Percentiles rank a stretch among this genome's conserved stretches.
Conservation (phyloP, 2,797 vertebrate species). For the Catamblyrhynchus diadema region DNA sequence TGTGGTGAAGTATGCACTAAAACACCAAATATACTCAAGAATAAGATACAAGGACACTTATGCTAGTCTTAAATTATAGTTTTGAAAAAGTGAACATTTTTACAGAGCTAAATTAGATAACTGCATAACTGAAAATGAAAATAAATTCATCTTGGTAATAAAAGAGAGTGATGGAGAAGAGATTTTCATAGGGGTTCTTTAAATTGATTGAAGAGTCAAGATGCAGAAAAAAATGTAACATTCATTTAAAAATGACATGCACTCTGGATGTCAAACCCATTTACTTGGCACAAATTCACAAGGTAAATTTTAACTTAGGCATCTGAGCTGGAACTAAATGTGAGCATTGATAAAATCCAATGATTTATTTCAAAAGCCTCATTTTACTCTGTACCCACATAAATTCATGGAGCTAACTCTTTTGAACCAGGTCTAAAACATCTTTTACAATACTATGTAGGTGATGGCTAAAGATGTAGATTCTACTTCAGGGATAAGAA, state of each 20-base stretch:
- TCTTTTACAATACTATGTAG: background rate
- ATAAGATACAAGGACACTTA: background rate
- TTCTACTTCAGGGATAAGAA: background rate
- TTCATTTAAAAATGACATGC: background rate
- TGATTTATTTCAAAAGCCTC: background rate
- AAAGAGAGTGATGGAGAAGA: background rate
- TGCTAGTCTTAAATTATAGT: background rate
- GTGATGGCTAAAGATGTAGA: background rate
- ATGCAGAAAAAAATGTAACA: background rate
- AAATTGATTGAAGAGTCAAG: background rate
- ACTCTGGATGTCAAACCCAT: background rate
- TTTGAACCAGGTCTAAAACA: background rate
- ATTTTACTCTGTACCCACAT: background rate
- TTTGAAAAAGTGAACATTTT: background rate
- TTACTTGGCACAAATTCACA: background rate
- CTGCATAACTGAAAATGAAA: background rate
- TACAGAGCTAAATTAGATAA: background rate
- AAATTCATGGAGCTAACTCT: background rate
- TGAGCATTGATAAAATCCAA: background rate
- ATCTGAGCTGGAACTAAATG: background rate
- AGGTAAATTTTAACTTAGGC: background rate
- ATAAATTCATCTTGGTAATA: background rate
- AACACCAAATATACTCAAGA: background rate
- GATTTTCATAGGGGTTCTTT: background rate
- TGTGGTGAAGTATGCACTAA: background rate